Percentiles rank a stretch among this genome's conserved stretches.
phyloP scores from a whole-genome alignment of 1,140 invertebrate species.

The Eupristina koningsbergeri region DNA sequence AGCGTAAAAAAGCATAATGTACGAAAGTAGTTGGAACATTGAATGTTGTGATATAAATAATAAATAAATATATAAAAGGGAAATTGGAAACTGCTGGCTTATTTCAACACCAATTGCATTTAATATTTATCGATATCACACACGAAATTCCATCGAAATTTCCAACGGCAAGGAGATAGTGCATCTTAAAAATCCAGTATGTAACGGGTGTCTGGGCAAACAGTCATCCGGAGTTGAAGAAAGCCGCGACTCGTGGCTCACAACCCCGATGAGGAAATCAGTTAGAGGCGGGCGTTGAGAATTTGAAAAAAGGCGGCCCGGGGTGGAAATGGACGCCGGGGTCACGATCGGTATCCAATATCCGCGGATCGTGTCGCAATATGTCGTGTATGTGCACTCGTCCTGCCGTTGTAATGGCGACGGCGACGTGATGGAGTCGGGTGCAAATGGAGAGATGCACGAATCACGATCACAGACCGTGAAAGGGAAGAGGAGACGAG shows the following conservation, averaged over 20 bases:
- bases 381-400: conserved; percentile 28
- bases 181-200: too few relatives aligned
- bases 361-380: conserved; percentile 47
- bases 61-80: too few relatives aligned
- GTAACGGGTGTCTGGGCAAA: too few relatives aligned
- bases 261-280: conserved; percentile 13
- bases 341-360: conserved; percentile 48
- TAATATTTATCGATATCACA: too few relatives aligned
- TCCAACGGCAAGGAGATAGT: too few relatives aligned
- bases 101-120: too few relatives aligned
- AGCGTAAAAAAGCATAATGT: too few relatives aligned
- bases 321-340: conserved; percentile 10
- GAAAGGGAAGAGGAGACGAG: background rate
- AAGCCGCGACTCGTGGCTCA: background rate
- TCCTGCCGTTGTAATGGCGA: background rate
- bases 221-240: too few relatives aligned
- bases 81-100: too few relatives aligned
- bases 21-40: too few relatives aligned
- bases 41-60: too few relatives aligned
- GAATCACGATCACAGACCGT: conserved; percentile 24
- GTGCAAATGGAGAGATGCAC: background rate
- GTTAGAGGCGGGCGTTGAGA: background rate
- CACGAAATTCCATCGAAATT: too few relatives aligned
- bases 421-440: background rate
- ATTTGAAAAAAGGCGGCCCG: background rate